Base-by-base conservation (phyloP, 2,888 invertebrate species). In the Diloba caeruleocephala region DNA sequence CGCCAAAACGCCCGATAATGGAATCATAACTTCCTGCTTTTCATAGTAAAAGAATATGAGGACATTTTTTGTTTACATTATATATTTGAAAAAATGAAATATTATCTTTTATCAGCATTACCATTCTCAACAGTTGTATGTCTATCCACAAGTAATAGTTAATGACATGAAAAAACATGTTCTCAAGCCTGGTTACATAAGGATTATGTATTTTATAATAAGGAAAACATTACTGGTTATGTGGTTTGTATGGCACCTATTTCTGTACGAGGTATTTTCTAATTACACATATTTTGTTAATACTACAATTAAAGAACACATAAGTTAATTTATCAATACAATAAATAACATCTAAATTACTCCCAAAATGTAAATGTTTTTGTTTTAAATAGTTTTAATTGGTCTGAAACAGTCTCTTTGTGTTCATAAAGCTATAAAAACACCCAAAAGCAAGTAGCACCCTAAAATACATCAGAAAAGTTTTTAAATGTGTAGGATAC, bases 341-440 rank as follows among this genome's bases (percentile, higher is more conserved):
- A 55, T 51, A 69, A 56, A 59, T 69, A 68, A 21, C 12, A 43
- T 46, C 33, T 57, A 64, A 26, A 13, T 34, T 48, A 38, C 26
- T 46, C 66, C 38, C 50, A 48, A 61, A 55, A 43, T 52, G 39
- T 57, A 54, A 43, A 41, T 33, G 13, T 34, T 58, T 41, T 54
- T 41, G 29, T 53, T 32, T 32, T 19, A 28, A 45, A 14, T 45
- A 31, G 23, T 43, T 51, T 43, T 33, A 39, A 70, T 76, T 76
- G 76, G 76, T 78, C 76, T 72, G 43, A 61, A 59, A 53, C 74
- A 76, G 76, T 76, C 69, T 75, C 60, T 54, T 54, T 50, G 19
- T 49, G 37, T 26, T 48, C 12, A 39, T 72, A 56, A 51, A 66
- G 45, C 39, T 21, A 32, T 52, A 33, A 37, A 39, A 21, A 29